Evolutionary conservation across 2,113 vertebrate species (phyloP).

Genomic region (Myotis davidii): DNA sequence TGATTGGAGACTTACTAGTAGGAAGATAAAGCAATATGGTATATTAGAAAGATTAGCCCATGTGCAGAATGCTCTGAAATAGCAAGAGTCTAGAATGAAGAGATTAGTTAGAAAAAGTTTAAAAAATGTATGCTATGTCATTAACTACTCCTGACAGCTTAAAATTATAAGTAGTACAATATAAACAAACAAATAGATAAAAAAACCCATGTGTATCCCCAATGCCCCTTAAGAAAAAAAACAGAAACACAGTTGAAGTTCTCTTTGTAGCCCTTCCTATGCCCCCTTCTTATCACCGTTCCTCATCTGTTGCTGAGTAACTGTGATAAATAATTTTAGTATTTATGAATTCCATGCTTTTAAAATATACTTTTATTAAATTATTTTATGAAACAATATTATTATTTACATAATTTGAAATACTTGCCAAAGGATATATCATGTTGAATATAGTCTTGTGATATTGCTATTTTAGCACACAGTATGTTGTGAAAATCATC

Average conservation of each 20-base stretch:
- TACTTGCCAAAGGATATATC: neutral
- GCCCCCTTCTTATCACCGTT: neutral
- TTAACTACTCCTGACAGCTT: constrained; percentile 9
- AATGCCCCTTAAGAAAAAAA: neutral
- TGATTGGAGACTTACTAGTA: neutral
- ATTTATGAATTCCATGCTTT: constrained; percentile 26
- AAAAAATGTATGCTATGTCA: neutral
- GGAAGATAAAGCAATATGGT: neutral
- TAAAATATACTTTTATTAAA: neutral
- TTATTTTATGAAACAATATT: neutral
- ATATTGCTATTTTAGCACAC: neutral
- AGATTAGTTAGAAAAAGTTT: neutral
- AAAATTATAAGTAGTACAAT: neutral
- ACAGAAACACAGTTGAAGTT: neutral
- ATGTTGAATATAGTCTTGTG: neutral
- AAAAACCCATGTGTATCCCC: neutral
- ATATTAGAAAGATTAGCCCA: neutral
- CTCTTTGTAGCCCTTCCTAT: neutral
- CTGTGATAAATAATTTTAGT: neutral
- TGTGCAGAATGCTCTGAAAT: neutral
- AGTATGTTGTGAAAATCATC: neutral
- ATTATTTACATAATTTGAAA: neutral
- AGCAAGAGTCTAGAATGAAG: neutral
- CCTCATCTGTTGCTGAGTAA: neutral
- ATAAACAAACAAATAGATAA: neutral